phyloP scores from a whole-genome alignment of 2,888 invertebrate genomes.

The Orthonychiurus folsomi region DNA sequence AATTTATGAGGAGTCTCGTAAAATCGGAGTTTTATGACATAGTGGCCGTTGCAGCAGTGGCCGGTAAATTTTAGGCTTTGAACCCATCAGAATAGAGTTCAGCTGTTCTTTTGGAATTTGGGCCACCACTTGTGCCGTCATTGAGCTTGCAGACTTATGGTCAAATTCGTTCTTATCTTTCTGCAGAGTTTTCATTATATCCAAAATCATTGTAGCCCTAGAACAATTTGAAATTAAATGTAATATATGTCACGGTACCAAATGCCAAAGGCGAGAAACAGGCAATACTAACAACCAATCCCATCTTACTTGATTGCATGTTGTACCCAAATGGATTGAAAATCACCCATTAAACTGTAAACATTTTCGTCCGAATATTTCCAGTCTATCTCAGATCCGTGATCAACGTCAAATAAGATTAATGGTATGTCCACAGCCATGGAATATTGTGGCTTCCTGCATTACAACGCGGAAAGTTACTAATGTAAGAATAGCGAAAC shows the following conservation, averaged over 20 bases:
- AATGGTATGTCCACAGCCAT: slow-evolving; percentile 78
- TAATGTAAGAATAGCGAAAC: slow-evolving; percentile 3
- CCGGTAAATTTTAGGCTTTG: slow-evolving; percentile 28
- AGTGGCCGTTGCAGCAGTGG: slow-evolving; percentile 26
- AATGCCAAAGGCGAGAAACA: slow-evolving; percentile 1
- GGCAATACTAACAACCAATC: slow-evolving; percentile 4
- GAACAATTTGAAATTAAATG: slow-evolving; percentile 20
- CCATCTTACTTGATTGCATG: slow-evolving; percentile 59
- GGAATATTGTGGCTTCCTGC: slow-evolving; percentile 76
- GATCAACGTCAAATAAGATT: slow-evolving; percentile 70
- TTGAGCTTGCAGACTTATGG: background rate
- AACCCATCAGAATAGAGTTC: slow-evolving; percentile 24
- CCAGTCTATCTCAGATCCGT: slow-evolving; percentile 53
- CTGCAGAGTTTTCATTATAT: slow-evolving; percentile 51
- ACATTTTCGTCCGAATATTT: slow-evolving; percentile 49
- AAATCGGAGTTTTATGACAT: too few species aligned
- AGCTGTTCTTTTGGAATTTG: slow-evolving; percentile 15
- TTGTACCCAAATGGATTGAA: slow-evolving; percentile 68
- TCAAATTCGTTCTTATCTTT: background rate
- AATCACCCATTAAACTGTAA: slow-evolving; percentile 52
- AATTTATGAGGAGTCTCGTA: too few species aligned
- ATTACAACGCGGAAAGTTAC: slow-evolving; percentile 3
- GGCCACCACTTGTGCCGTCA: background rate
- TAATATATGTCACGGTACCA: background rate
- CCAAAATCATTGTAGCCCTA: slow-evolving; percentile 53